Conservation (phyloP, 2,113 vertebrate genomes). For the Agapornis roseicollis region DNA sequence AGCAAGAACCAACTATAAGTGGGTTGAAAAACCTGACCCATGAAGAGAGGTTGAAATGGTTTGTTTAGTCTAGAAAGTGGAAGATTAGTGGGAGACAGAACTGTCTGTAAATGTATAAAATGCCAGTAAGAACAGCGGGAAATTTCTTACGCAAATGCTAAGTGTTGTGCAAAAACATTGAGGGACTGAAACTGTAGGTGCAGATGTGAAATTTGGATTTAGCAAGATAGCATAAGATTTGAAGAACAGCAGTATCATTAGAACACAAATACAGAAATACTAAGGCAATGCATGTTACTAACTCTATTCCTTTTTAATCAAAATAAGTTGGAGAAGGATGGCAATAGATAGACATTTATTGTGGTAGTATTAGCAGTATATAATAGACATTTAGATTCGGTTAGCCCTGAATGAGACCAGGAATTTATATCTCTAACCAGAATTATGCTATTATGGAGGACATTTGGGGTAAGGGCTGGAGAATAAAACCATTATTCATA, state of each 20-base stretch:
- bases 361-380: background rate
- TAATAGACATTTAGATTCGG: background rate
- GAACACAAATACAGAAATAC: background rate
- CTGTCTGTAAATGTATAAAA: background rate
- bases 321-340: background rate
- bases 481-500: background rate
- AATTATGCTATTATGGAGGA: background rate
- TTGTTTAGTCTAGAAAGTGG: constrained; percentile 45
- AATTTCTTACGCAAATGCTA: background rate
- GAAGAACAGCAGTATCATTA: background rate
- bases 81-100: background rate
- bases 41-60: background rate
- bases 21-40: background rate
- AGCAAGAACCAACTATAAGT: background rate
- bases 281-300: background rate
- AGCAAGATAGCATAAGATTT: background rate
- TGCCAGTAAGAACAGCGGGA: background rate
- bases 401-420: background rate
- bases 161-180: background rate
- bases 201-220: background rate
- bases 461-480: background rate
- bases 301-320: background rate
- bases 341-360: background rate
- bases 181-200: background rate
- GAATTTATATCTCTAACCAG: background rate